phyloP scores from a whole-genome alignment of 2,888 invertebrate genomes.

The Spisula subtruncata region DNA sequence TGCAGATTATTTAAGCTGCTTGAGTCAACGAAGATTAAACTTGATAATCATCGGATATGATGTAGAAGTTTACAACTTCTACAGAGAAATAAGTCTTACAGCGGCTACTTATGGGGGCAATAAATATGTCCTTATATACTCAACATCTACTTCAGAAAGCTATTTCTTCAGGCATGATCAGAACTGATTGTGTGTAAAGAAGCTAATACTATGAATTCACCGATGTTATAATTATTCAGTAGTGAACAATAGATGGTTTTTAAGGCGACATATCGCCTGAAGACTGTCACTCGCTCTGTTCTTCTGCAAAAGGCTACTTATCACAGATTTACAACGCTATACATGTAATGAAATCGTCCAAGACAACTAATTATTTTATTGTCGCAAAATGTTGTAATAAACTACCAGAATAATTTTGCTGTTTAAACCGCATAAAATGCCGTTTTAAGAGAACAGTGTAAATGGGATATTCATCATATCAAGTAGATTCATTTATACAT shows the following conservation, averaged over 20 bases:
- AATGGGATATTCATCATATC: no score
- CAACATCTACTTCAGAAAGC: slow-evolving; percentile 7
- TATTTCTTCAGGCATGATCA: slow-evolving; percentile 19
- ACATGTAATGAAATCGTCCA: background rate
- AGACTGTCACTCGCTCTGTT: background rate
- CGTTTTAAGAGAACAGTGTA: no score
- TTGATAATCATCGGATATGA: background rate
- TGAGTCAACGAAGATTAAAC: no score
- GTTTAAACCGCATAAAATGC: no score
- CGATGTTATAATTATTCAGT: slow-evolving; percentile 26
- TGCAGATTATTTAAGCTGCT: no score
- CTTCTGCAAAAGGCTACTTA: background rate
- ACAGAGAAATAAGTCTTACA: background rate
- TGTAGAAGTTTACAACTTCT: background rate
- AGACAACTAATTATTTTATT: background rate
- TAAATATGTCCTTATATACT: slow-evolving; percentile 14
- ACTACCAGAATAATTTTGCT: no score
- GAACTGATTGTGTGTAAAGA: background rate
- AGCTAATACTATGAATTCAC: slow-evolving; percentile 1
- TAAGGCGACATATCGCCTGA: slow-evolving; percentile 23
- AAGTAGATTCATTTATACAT: no score
- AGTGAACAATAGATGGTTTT: background rate
- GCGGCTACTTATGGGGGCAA: slow-evolving; percentile 10
- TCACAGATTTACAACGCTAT: slow-evolving; percentile 14
- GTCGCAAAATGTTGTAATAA: background rate